These are phyloP conservation scores for Pholis gunnellus DNA, from an alignment of 2,113 vertebrate genomes.

Conservation along the genomic window DNA sequence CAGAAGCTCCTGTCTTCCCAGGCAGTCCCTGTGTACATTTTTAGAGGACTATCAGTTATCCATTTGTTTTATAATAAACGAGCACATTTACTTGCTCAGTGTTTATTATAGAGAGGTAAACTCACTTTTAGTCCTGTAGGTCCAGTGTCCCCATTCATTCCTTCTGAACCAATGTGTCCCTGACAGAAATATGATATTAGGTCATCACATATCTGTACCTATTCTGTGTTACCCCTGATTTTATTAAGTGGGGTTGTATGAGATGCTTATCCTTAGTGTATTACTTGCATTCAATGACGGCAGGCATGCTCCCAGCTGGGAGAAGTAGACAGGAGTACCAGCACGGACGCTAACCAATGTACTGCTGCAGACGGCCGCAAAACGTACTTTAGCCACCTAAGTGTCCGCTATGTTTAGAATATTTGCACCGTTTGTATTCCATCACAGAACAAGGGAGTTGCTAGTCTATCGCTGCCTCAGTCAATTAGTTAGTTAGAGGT, in stretches of 20 bases:
- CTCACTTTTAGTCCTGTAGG: constrained; percentile 72
- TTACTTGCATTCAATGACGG: too few relatives aligned
- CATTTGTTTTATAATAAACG: neutral
- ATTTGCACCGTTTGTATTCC: too few relatives aligned
- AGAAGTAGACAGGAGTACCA: too few relatives aligned
- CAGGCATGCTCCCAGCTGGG: too few relatives aligned
- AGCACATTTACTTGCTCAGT: neutral
- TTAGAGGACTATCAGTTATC: neutral
- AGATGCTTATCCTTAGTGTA: neutral
- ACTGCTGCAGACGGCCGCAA: too few relatives aligned
- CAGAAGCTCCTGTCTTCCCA: constrained; percentile 77
- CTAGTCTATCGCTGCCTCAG: too few relatives aligned
- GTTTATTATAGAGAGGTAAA: neutral
- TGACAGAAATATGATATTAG: constrained; percentile 44
- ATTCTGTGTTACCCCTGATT: neutral
- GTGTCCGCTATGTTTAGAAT: too few relatives aligned
- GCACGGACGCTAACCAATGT: too few relatives aligned
- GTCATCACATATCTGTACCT: neutral
- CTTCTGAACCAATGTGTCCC: constrained; percentile 75
- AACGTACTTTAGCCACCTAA: too few relatives aligned
- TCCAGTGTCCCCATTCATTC: constrained; percentile 69
- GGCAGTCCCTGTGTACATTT: constrained; percentile 71
- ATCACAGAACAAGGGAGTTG: too few relatives aligned
- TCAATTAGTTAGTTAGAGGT: too few relatives aligned
- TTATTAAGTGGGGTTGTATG: neutral